Evolutionary conservation across 1,140 invertebrate species (phyloP).

Genomic region (Wiebesia pumilae): DNA sequence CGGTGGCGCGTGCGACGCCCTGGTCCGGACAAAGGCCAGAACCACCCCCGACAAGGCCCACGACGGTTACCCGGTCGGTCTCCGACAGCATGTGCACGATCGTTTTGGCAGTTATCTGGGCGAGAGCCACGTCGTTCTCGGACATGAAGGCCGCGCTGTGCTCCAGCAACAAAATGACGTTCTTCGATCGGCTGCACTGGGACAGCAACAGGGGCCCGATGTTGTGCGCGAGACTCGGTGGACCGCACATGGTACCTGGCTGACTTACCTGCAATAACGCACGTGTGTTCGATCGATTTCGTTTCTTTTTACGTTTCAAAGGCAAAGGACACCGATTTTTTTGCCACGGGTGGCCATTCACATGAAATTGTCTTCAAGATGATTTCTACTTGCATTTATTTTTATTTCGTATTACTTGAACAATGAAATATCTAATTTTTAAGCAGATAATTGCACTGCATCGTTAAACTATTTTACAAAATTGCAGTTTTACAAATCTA

Average conservation of each 20-base stretch:
- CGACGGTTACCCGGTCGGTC: conserved; percentile 66
- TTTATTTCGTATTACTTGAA: too few relatives aligned
- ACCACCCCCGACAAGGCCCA: conserved; percentile 64
- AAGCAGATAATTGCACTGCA: too few relatives aligned
- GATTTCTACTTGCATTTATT: too few relatives aligned
- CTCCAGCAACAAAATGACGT: conserved; percentile 69
- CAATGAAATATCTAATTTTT: too few relatives aligned
- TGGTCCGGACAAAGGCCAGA: conserved; percentile 63
- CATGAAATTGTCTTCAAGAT: too few relatives aligned
- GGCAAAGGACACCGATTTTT: background rate
- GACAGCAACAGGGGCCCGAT: conserved; percentile 69
- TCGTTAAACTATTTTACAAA: too few relatives aligned
- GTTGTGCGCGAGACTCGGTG: conserved; percentile 68
- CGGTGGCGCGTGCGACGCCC: conserved; percentile 67
- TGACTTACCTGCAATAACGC: conserved; percentile 60
- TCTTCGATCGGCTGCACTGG: conserved; percentile 68
- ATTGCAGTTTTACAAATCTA: too few relatives aligned
- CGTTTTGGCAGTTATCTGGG: conserved; percentile 70
- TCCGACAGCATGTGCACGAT: conserved; percentile 71
- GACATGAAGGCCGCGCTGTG: conserved; percentile 67
- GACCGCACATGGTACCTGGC: conserved; percentile 70
- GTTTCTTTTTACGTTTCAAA: background rate
- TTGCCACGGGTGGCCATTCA: too few relatives aligned
- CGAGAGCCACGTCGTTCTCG: conserved; percentile 67
- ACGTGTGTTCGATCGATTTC: background rate